Percentiles rank a stretch among this genome's conserved stretches.
These are phyloP conservation scores for Conger conger DNA, from an alignment of 2,113 vertebrate genomes.

Conservation along the genomic window DNA sequence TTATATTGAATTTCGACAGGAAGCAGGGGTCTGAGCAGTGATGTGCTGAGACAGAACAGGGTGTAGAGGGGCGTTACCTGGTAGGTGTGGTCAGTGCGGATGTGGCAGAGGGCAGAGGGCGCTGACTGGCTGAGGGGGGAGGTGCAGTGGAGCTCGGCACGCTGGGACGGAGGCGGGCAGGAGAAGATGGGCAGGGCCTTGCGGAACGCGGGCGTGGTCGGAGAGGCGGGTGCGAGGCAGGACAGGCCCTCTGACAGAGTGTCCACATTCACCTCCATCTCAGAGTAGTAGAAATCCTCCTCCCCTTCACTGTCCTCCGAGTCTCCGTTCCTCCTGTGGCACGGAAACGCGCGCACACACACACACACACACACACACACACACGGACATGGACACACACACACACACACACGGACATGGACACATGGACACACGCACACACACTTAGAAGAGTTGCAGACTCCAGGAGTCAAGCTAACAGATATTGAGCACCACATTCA, in stretches of 20 bases:
- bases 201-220: conserved; percentile 73
- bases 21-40: too few species aligned
- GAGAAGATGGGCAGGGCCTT: conserved; percentile 69
- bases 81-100: conserved; percentile 83
- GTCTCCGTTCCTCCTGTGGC: conserved; percentile 79
- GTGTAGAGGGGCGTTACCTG: conserved; percentile 63
- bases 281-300: conserved; percentile 94
- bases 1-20: too few species aligned
- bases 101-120: conserved; percentile 73
- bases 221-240: conserved; percentile 82
- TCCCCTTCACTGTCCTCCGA: conserved; percentile 87
- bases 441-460: not conserved
- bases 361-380: not conserved
- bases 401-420: not conserved
- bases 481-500: too few species aligned
- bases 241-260: conserved; percentile 82
- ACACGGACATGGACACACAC: not conserved
- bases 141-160: conserved; percentile 49
- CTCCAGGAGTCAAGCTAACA: too few species aligned
- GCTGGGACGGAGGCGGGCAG: conserved; percentile 51
- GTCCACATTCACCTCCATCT: conserved; percentile 87
- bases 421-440: not conserved
- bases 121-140: conserved; percentile 73
- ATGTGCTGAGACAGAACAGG: too few species aligned
- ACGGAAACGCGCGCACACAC: not conserved